Evolutionary conservation across 53 echinoderm and acorn worm genomes (phyloP).

Genomic region (Stichopus horrens): DNA sequence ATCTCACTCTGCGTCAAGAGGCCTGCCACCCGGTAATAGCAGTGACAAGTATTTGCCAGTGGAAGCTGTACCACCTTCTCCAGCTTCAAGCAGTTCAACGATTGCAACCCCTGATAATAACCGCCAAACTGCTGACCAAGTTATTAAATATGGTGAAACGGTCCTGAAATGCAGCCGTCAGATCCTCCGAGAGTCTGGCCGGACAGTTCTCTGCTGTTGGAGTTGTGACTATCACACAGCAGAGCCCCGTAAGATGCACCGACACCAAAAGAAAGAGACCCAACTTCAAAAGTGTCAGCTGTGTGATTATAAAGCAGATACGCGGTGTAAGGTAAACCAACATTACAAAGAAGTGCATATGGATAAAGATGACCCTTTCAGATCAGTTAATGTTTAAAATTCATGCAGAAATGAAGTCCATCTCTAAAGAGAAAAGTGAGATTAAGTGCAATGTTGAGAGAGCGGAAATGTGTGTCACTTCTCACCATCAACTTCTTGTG

Average conservation of each 20-base stretch:
- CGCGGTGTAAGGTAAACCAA: constrained; percentile 87
- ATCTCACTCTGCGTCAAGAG: constrained; percentile 47
- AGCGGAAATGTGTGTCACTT: no score
- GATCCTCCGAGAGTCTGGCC: constrained; percentile 91
- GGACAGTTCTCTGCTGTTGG: constrained; percentile 98
- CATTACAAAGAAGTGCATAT: constrained; percentile 95
- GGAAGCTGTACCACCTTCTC: constrained; percentile 59
- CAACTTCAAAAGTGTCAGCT: constrained; percentile 93
- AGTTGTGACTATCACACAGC: constrained; percentile 97
- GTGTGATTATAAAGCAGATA: constrained; percentile 74
- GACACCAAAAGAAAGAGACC: constrained; percentile 87
- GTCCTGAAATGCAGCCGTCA: constrained; percentile 91
- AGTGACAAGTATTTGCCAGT: constrained; percentile 93
- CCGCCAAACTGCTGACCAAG: constrained; percentile 59
- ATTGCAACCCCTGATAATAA: constrained; percentile 37
- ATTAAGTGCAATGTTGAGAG: no score
- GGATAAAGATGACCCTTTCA: constrained; percentile 86
- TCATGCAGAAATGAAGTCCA: no score
- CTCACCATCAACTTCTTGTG: no score
- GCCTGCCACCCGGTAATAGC: constrained; percentile 59
- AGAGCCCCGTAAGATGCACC: constrained; percentile 97
- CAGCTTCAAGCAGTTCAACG: constrained; percentile 46
- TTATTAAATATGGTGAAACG: constrained; percentile 81
- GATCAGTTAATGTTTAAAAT: constrained; percentile 48
- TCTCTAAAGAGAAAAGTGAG: no score